Base-by-base conservation (phyloP, 2,113 vertebrate genomes). In the Bos taurus region DNA sequence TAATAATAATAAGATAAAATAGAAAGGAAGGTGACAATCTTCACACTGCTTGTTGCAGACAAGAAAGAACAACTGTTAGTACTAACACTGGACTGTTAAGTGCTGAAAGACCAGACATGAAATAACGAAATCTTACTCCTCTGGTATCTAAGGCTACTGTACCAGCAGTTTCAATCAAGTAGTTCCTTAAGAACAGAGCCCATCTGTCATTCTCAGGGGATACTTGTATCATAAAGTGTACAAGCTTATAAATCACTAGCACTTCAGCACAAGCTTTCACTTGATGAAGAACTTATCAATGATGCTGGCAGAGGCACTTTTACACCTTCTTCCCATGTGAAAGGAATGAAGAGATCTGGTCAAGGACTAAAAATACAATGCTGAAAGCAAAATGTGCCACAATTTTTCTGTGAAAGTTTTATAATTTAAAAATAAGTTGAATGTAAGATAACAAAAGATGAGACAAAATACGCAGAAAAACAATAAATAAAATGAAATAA, bases 161-260 rank as follows among this genome's bases (percentile, higher is more conserved):
- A 67, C 50, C 19, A 91, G 50, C 52, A 89, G 88, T 94, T 96
- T 97, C 80, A 95, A 92, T 33, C 33, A 97, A 96, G 57, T 8
- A 93, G 56, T 52, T 96, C 77, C 85, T 90, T 88, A 83, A 85
- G 74, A 97, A 95, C 23, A 95, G 33, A 88, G 48, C 3, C 36
- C n/a, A 81, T 52, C 56, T 97, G 46, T 77, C 83, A 93, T 92
- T 95, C 57, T 95, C 50, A 80, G 48, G 36, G 74, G 33, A 94
- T 56, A 85, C 21, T 10, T 88, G 30, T 57, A 88, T 78, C 21
- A 50, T 6, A 64, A 25, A 43, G 12, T 80, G 10, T 40, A 82
- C 4, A 92, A 82, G 36, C 36, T 89, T 82, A 82, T 40, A 86
- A 80, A 26, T 19, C 48, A 77, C 9, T 43, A 88, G 17, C 33